These are phyloP conservation scores for Pomatorhinus ruficollis DNA, from an alignment of 2,113 vertebrate species.

Conservation along the genomic window DNA sequence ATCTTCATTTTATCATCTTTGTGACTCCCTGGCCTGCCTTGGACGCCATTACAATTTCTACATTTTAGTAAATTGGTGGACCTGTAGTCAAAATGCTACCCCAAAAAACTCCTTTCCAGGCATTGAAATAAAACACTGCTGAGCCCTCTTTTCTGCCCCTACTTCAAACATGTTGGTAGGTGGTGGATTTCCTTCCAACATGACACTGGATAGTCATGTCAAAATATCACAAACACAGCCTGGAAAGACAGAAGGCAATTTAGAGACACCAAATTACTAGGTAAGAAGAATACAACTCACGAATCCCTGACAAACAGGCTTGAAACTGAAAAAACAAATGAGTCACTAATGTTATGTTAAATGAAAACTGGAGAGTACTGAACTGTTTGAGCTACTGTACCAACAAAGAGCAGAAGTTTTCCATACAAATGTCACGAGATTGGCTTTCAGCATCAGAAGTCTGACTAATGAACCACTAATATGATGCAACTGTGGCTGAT, in stretches of 20 bases:
- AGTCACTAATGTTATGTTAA: slow-evolving; percentile 23
- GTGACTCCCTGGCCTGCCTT: neutral
- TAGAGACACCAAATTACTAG: neutral
- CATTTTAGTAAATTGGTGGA: neutral
- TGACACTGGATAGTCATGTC: neutral
- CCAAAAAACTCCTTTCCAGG: neutral
- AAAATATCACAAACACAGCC: neutral
- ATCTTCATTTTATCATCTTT: neutral
- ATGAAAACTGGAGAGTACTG: neutral
- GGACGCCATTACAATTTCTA: neutral
- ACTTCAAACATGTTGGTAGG: neutral
- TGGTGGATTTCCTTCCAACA: neutral
- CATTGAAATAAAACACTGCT: neutral
- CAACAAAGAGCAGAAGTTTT: slow-evolving; percentile 38
- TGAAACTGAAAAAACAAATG: slow-evolving; percentile 18
- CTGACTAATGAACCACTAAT: slow-evolving; percentile 49
- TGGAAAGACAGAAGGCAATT: neutral
- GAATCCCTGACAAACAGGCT: neutral
- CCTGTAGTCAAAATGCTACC: neutral
- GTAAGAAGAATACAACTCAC: neutral
- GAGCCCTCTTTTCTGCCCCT: neutral
- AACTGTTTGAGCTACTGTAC: slow-evolving; percentile 35
- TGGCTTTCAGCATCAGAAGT: slow-evolving; percentile 46
- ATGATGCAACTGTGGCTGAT: slow-evolving; percentile 12
- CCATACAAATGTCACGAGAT: neutral